These are phyloP conservation scores for Argynnis bischoffii DNA, from an alignment of 2,888 invertebrate species.

Conservation along the genomic window DNA sequence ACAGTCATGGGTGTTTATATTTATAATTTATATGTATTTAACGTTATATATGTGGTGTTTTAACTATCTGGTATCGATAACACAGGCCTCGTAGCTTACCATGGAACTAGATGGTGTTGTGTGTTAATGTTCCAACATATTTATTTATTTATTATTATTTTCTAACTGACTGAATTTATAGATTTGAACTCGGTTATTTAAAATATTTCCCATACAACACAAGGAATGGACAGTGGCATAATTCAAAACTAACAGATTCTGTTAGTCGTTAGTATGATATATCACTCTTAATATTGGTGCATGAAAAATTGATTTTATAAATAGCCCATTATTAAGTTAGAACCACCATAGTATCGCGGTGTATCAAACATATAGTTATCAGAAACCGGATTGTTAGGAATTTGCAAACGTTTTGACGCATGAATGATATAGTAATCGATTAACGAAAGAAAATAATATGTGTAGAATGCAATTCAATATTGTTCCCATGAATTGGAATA, in stretches of 20 bases:
- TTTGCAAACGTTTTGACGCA: conserved; percentile 19
- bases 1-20: too few relatives aligned
- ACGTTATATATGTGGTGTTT: too few relatives aligned
- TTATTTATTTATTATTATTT: too few relatives aligned
- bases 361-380: conserved; percentile 16
- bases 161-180: too few relatives aligned
- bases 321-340: conserved; percentile 17
- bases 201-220: neutral
- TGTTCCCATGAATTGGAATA: conserved; percentile 7
- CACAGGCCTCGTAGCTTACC: too few relatives aligned
- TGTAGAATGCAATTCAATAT: conserved; percentile 21
- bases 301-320: conserved; percentile 16
- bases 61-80: too few relatives aligned
- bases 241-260: neutral
- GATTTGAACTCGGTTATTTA: neutral
- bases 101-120: too few relatives aligned
- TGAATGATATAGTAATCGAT: conserved; percentile 23
- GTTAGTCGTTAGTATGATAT: neutral
- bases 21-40: too few relatives aligned
- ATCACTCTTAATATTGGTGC: conserved; percentile 20
- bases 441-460: conserved; percentile 16
- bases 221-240: neutral
- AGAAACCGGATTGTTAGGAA: conserved; percentile 23
- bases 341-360: neutral
- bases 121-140: too few relatives aligned